Evolutionary conservation across 2,888 invertebrate genomes (phyloP).

Genomic region (Phytoseiulus persimilis): DNA sequence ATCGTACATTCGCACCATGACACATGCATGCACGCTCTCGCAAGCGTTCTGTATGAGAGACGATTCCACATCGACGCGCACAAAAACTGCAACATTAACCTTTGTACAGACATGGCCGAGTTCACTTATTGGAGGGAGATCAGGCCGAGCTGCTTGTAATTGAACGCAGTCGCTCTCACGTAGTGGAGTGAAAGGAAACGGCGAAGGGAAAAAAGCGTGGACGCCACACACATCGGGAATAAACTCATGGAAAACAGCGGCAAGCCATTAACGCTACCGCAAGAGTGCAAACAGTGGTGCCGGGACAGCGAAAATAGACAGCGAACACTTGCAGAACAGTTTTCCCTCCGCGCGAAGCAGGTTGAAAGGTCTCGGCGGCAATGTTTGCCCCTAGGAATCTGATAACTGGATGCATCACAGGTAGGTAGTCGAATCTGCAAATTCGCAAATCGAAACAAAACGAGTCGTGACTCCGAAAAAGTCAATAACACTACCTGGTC

Average conservation of each 20-base stretch:
- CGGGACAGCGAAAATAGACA: background rate
- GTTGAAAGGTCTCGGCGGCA: background rate
- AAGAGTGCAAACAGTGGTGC: background rate
- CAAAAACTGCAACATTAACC: background rate
- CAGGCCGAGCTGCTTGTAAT: background rate
- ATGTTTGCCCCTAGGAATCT: background rate
- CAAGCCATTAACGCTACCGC: background rate
- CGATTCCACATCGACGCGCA: background rate
- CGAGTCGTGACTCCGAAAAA: background rate
- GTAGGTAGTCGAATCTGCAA: background rate
- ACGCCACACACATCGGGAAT: background rate
- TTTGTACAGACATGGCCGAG: slow-evolving; percentile 5
- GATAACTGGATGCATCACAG: background rate
- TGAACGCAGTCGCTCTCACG: background rate
- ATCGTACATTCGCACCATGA: background rate
- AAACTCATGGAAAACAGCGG: background rate
- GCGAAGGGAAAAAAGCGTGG: background rate
- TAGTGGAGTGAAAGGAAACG: background rate
- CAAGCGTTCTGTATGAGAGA: background rate
- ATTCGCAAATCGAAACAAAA: background rate
- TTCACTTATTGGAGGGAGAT: background rate
- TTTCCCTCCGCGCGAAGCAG: background rate
- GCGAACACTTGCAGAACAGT: background rate
- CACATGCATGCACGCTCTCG: background rate
- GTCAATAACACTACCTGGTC: background rate